Base-by-base conservation (phyloP, 2,113 vertebrate species). In the Ammodytes dubius region DNA sequence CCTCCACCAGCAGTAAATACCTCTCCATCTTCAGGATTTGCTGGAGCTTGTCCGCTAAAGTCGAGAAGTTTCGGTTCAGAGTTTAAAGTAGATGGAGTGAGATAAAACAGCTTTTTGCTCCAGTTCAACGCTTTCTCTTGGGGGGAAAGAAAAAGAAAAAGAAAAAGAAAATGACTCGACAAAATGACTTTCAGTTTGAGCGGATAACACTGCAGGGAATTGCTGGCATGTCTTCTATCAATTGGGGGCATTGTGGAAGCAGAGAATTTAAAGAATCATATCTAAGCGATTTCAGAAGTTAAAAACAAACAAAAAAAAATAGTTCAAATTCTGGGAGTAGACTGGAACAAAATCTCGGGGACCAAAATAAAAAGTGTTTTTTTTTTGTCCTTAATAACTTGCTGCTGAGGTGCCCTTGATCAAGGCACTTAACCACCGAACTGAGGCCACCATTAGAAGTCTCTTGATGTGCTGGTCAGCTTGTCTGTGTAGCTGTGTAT, bases 381-480 rank as follows among this genome's bases (percentile, higher is more conserved):
- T 60, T 37, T 15, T 47, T 52, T 60, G 19, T 15, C 11, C 37
- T 57, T 58, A 5, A 63, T 49, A 39, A n/a, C 46, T 2, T 54
- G 68, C 14, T 74, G 71, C 74, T 79, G 49, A 72, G 63, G 65
- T 79, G 63, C 61, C 79, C 37, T 81, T 52, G 49, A 87, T 17
- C 64, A 88, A 91, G 87, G 87, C 84, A 85, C 84, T 83, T 77
- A 59, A 76, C 79, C 77, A 68, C 54, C 50, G 0, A 9, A 37
- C 57, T 73, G 81, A 27, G 27, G 27, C 27, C 2, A 12, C 58
- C 27, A 27, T 27, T 27, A 27, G 82, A 61, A 53, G 39, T 45
- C 47, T 42, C 19, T 54, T n/a, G 15, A 17, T 15, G 9, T 49
- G 46, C 56, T 46, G 50, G 50, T 13, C 50, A 52, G 50, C 50